These are phyloP conservation scores for Ascaphus truei DNA, from an alignment of 2,113 vertebrate genomes.

Conservation along the genomic window DNA sequence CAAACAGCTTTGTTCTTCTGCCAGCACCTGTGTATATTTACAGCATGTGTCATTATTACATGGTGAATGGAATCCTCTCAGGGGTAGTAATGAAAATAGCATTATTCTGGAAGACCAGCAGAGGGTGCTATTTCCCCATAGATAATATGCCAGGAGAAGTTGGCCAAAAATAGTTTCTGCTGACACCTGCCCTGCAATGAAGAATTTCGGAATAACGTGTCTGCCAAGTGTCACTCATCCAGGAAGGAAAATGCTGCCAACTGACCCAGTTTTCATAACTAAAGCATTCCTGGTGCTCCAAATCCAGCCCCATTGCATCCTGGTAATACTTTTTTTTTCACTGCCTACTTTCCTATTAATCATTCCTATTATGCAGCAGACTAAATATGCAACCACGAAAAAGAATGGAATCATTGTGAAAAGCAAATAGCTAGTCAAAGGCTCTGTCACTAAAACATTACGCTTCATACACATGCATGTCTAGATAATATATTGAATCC, in stretches of 20 bases:
- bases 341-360: background rate
- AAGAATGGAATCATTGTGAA: background rate
- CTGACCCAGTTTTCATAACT: slow-evolving; percentile 28
- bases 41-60: too few relatives aligned
- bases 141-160: background rate
- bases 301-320: background rate
- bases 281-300: slow-evolving; percentile 1
- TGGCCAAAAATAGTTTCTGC: background rate
- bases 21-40: too few relatives aligned
- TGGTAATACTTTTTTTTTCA: background rate
- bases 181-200: slow-evolving; percentile 5
- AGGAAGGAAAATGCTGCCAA: slow-evolving; percentile 10
- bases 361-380: too few relatives aligned
- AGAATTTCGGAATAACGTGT: background rate
- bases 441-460: too few relatives aligned
- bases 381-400: slow-evolving; percentile 5
- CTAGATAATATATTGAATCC: too few relatives aligned
- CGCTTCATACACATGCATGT: too few relatives aligned
- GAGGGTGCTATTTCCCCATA: background rate
- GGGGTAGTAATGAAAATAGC: too few relatives aligned
- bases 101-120: too few relatives aligned
- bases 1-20: too few relatives aligned
- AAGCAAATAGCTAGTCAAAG: background rate
- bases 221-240: slow-evolving; percentile 22
- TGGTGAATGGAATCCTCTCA: too few relatives aligned